Conservation (phyloP, 2,888 invertebrate genomes). For the Lathronympha strigana region DNA sequence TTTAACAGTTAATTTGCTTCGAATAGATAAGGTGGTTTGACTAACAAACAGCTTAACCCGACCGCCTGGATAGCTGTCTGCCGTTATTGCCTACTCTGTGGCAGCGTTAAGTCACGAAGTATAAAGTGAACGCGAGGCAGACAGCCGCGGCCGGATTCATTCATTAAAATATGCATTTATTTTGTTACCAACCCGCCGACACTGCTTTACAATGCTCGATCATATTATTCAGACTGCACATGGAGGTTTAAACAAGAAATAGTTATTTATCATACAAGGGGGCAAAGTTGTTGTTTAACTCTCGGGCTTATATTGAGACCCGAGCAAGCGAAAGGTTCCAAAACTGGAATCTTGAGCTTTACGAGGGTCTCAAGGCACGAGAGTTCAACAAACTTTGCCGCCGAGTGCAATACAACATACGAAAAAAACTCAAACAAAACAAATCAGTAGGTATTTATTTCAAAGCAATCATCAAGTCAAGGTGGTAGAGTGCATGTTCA, state of each 20-base stretch:
- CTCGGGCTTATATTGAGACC: too few relatives aligned
- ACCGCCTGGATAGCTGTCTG: constrained; percentile 11
- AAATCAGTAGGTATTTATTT: too few relatives aligned
- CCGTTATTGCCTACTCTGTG: constrained; percentile 57
- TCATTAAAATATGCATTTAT: constrained; percentile 76
- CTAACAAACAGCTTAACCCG: neutral
- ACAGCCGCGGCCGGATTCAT: constrained; percentile 67
- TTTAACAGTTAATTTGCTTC: too few relatives aligned
- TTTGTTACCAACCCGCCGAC: constrained; percentile 46
- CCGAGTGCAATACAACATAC: too few relatives aligned
- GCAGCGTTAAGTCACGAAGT: constrained; percentile 65
- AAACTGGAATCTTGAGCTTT: too few relatives aligned
- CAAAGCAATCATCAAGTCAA: too few relatives aligned
- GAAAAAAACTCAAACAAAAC: too few relatives aligned
- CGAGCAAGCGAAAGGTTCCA: too few relatives aligned
- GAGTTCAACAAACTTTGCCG: too few relatives aligned
- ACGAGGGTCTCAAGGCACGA: too few relatives aligned
- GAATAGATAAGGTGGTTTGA: too few relatives aligned
- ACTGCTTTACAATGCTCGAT: constrained; percentile 34
- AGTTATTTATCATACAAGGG: neutral
- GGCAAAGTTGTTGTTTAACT: neutral
- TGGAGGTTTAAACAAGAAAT: neutral
- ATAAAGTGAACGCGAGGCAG: constrained; percentile 60
- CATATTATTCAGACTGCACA: constrained; percentile 33
- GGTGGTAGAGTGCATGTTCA: too few relatives aligned